phyloP scores from a whole-genome alignment of 2,888 invertebrate species.

The Halictus ligatus region DNA sequence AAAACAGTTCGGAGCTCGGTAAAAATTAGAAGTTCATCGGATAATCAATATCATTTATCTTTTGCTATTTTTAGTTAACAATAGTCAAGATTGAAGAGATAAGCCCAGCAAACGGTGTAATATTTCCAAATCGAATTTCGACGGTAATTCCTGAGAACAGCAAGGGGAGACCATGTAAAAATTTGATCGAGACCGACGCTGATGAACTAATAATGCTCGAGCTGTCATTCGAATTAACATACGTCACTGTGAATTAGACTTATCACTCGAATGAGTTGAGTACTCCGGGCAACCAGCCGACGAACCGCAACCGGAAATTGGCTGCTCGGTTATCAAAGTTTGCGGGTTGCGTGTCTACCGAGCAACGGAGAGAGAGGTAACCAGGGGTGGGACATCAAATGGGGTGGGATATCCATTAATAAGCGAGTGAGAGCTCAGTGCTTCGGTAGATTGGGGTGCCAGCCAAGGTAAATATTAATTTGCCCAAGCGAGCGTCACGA shows the following conservation, averaged over 20 bases:
- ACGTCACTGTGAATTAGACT: conserved; percentile 70
- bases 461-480: conserved; percentile 83
- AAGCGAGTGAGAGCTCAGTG: conserved; percentile 80
- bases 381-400: conserved; percentile 53
- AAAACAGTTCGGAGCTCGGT: too few relatives aligned
- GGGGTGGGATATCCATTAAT: conserved; percentile 82
- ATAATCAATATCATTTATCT: too few relatives aligned
- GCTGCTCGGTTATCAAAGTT: conserved; percentile 84
- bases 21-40: too few relatives aligned
- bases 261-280: conserved; percentile 78
- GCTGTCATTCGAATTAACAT: conserved; percentile 63
- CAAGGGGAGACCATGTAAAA: neutral
- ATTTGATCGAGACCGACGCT: neutral
- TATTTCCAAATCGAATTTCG: neutral
- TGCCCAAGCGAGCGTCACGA: conserved; percentile 76
- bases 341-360: conserved; percentile 83
- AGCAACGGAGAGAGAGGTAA: conserved; percentile 58
- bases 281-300: conserved; percentile 71
- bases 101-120: neutral
- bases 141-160: neutral
- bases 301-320: conserved; percentile 84
- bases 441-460: conserved; percentile 76
- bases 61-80: neutral
- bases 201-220: conserved; percentile 3
- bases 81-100: too few relatives aligned